Evolutionary conservation across 2,888 invertebrate genomes (phyloP), one percentile per base, ranked within the genome.

Genomic region (Merodon equestris): DNA sequence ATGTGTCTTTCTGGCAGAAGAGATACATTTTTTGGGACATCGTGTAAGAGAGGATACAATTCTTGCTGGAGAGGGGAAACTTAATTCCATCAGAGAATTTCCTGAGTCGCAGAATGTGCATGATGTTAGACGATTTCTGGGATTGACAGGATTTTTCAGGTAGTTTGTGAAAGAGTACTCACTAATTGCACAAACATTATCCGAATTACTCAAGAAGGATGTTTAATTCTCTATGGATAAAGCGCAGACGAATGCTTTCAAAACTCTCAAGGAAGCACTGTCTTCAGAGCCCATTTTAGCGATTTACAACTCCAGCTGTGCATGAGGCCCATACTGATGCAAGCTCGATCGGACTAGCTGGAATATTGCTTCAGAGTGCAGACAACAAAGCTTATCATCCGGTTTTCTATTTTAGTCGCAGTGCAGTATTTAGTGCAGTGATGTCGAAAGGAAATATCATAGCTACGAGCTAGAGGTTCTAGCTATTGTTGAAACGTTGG

Each of bases 391-490:
- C 7, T 1, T 36, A 18, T 15, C 34, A 34, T 1, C 18, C 38
- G 15, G 38, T 48, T 5, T 58, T 38, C 10, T 48, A 9, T 10
- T 50, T 18, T 10, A 61, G 60, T 36, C 60, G 60, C 14, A 42
- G n/a, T n/a, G n/a, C n/a, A n/a, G n/a, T n/a, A n/a, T n/a, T n/a
- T n/a, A 56, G 14, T 56, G 42, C 18, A 10, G 19, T 1, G 54
- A 42, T 3, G 38, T 38, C 34, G 84, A 86, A 79, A 50, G 75
- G 36, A 84, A 83, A 61, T 86, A 84, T 50, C 51, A 60, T 13
- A 84, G 84, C 56, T 85, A 85, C 66, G 84, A 86, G 54, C 58
- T 86, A 1, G 85, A 86, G 81, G 83, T 86, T 7, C 60, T 87
- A n/a, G 85, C 85, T 0, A 81, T 86, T 7, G 83, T 86, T 14